Conservation (phyloP, 2,797 vertebrate genomes). For the Diplodus sargus region DNA sequence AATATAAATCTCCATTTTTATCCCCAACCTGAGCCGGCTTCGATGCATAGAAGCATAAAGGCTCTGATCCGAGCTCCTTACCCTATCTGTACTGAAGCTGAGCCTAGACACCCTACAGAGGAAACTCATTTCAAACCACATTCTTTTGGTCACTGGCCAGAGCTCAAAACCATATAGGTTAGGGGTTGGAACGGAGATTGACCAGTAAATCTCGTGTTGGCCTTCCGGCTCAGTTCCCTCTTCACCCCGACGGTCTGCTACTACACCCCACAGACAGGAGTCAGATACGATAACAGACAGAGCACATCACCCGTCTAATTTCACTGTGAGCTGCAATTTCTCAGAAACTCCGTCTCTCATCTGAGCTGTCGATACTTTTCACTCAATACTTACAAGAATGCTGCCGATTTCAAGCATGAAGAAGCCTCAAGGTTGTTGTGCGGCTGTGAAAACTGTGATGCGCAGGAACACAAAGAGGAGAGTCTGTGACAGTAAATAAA, state of each 20-base stretch:
- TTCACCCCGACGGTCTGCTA: no score
- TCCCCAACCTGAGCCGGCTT: not conserved
- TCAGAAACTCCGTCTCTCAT: not conserved
- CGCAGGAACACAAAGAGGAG: not conserved
- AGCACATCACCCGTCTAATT: not conserved
- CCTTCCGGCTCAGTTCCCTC: not conserved
- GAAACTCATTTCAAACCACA: not conserved
- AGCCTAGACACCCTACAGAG: not conserved
- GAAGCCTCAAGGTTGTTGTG: not conserved
- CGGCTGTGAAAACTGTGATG: not conserved
- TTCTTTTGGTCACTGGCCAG: not conserved
- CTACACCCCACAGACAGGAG: not conserved
- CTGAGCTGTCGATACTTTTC: slow-evolving; percentile 21
- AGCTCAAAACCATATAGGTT: not conserved
- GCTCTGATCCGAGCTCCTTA: not conserved
- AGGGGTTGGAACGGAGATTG: not conserved
- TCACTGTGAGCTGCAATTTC: slow-evolving; percentile 1
- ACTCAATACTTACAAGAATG: slow-evolving; percentile 38
- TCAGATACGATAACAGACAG: not conserved
- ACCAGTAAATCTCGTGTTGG: not conserved
- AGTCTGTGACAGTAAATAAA: slow-evolving; percentile 78
- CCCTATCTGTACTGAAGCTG: not conserved
- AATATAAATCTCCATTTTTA: not conserved
- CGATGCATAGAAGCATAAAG: no score
- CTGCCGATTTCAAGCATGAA: slow-evolving; percentile 2